phyloP scores from a whole-genome alignment of 2,797 vertebrate genomes.

The Arrhamphus sclerolepis region DNA sequence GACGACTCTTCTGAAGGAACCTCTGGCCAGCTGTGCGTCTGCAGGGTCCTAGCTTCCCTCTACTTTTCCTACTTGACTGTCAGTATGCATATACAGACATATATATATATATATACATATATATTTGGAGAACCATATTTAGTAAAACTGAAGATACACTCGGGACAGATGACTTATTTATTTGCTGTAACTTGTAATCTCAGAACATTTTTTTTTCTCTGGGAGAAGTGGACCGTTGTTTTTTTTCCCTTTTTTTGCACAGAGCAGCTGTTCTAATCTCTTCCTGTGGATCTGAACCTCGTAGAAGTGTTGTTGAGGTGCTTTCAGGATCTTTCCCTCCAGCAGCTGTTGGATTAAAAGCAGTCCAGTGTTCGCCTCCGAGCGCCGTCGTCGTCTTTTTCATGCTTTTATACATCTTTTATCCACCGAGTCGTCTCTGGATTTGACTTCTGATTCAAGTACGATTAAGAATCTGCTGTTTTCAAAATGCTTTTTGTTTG shows the following conservation, averaged over 20 bases:
- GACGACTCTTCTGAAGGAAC: constrained; percentile 18
- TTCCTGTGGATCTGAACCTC: constrained; percentile 42
- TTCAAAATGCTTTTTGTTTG: no score
- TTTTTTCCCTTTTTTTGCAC: constrained; percentile 38
- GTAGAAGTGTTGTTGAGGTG: constrained; percentile 21
- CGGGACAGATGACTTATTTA: constrained; percentile 57
- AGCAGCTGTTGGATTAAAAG: constrained; percentile 22
- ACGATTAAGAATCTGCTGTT: constrained; percentile 18
- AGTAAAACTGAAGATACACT: constrained; percentile 30
- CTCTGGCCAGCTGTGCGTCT: not conserved
- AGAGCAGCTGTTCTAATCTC: constrained; percentile 29
- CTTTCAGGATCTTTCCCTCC: constrained; percentile 34
- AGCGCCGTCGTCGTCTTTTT: constrained; percentile 1
- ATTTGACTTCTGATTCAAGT: not conserved
- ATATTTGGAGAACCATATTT: constrained; percentile 48
- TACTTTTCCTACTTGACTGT: constrained; percentile 50
- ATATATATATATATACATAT: constrained; percentile 40
- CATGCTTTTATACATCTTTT: constrained; percentile 8
- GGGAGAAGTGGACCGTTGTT: constrained; percentile 54
- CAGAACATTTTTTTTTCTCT: constrained; percentile 57
- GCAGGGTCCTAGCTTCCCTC: constrained; percentile 5
- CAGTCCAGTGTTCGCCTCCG: constrained; percentile 54
- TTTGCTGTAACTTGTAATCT: constrained; percentile 50
- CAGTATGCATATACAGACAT: constrained; percentile 21
- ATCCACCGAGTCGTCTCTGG: constrained; percentile 8